Conservation (phyloP, 64 coral and sea anemone species). For the Stylophora pistillata region DNA sequence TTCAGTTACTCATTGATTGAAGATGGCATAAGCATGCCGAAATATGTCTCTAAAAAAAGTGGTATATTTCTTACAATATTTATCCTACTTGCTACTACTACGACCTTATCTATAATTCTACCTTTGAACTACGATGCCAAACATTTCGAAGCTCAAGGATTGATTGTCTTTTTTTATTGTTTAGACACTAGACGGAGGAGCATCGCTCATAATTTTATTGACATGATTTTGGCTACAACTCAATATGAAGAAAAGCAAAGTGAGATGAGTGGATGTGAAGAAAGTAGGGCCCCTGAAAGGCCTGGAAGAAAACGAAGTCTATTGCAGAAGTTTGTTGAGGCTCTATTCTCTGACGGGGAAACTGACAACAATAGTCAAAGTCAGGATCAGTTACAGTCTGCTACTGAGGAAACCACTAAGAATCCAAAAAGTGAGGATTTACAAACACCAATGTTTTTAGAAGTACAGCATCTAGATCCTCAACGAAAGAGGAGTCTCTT, state of each 20-base stretch:
- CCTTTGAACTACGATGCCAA: no score
- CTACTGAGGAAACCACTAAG: background rate
- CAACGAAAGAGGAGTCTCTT: background rate
- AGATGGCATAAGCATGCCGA: no score
- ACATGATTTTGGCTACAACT: background rate
- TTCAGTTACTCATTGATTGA: no score
- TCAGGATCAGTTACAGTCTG: no score
- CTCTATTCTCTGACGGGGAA: background rate
- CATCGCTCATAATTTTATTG: background rate
- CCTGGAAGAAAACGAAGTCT: background rate
- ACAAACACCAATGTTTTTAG: background rate
- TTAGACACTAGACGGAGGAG: no score
- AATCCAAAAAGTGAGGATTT: background rate
- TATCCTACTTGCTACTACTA: no score
- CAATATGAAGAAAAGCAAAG: background rate
- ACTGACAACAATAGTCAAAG: no score
- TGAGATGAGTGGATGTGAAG: background rate
- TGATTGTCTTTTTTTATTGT: no score
- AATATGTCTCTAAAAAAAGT: no score
- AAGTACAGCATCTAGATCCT: background rate
- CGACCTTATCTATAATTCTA: no score
- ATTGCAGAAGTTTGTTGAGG: background rate
- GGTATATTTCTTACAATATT: no score
- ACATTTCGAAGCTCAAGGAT: no score
- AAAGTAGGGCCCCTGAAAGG: background rate